A percentile compares a stretch with the other conserved stretches of the same genome.
Evolutionary conservation across 2,113 vertebrate species (phyloP).

Genomic region (Lipophrys pholis): DNA sequence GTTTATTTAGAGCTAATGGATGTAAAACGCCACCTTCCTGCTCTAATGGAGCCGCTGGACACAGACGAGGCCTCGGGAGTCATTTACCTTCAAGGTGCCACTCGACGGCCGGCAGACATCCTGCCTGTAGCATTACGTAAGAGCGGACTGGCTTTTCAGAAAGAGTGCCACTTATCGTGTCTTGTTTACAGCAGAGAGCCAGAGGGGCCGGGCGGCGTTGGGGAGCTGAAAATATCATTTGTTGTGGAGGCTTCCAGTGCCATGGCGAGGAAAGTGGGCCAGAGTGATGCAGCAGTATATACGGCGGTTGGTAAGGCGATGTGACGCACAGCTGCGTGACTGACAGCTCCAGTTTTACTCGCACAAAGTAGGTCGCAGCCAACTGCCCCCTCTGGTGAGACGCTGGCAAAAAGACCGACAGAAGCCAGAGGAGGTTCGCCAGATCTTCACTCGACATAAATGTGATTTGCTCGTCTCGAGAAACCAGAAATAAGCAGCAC

Average conservation of each 20-base stretch:
- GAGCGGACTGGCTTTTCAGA: conserved; percentile 13
- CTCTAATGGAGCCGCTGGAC: conserved; percentile 54
- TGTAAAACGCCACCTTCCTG: conserved; percentile 56
- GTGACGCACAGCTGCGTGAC: conserved; percentile 69
- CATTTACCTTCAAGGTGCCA: conserved; percentile 32
- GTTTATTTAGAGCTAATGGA: conserved; percentile 57
- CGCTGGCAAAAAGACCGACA: conserved; percentile 44
- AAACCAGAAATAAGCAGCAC: background rate
- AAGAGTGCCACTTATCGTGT: conserved; percentile 1
- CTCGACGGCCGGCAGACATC: conserved; percentile 40
- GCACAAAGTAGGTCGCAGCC: conserved; percentile 72
- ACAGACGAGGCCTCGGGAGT: conserved; percentile 24
- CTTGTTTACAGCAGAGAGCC: conserved; percentile 18
- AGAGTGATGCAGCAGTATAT: conserved; percentile 34
- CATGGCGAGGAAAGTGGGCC: conserved; percentile 23
- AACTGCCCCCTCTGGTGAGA: conserved; percentile 58
- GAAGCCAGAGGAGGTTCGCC: conserved; percentile 6
- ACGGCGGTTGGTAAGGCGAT: conserved; percentile 19
- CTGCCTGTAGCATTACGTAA: conserved; percentile 5
- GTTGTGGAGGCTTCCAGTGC: conserved; percentile 7
- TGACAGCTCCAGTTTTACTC: conserved; percentile 67
- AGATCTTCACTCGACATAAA: background rate
- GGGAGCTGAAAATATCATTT: conserved; percentile 11
- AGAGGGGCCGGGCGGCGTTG: background rate
- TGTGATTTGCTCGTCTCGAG: no score